Conservation (phyloP, 2,113 vertebrate species). For the Neogobius melanostomus region DNA sequence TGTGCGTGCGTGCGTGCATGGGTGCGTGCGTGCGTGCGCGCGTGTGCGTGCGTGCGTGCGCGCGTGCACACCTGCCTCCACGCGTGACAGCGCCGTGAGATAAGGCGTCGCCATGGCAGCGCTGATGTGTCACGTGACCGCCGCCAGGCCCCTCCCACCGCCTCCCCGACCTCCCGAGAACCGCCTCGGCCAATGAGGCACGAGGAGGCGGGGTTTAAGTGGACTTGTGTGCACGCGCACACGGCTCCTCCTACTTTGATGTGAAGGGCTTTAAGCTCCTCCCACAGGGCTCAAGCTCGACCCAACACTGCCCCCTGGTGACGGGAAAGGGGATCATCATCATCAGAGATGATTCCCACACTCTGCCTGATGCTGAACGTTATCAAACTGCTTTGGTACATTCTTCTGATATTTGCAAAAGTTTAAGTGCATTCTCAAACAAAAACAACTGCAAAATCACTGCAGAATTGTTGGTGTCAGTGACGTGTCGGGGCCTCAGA, state of each 20-base stretch:
- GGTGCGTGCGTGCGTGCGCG: background rate
- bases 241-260: background rate
- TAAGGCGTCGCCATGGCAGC: constrained; percentile 53
- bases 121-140: constrained; percentile 7
- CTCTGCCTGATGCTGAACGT: too few species aligned
- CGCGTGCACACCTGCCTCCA: background rate
- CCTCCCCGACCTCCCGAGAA: constrained; percentile 41
- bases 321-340: background rate
- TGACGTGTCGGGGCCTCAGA: too few species aligned
- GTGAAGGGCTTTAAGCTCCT: background rate
- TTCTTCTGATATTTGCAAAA: too few species aligned
- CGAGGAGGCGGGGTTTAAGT: background rate
- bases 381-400: too few species aligned
- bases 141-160: constrained; percentile 34
- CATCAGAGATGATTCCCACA: too few species aligned
- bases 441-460: too few species aligned
- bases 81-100: constrained; percentile 31
- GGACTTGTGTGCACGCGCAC: background rate
- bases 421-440: too few species aligned
- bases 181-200: constrained; percentile 38
- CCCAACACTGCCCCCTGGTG: constrained; percentile 70
- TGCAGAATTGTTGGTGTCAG: too few species aligned
- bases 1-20: background rate
- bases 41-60: background rate
- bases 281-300: constrained; percentile 23